Evolutionary conservation across 2,888 invertebrate species (phyloP), one percentile per base, ranked within the genome.

Genomic region (Catonia carolina): DNA sequence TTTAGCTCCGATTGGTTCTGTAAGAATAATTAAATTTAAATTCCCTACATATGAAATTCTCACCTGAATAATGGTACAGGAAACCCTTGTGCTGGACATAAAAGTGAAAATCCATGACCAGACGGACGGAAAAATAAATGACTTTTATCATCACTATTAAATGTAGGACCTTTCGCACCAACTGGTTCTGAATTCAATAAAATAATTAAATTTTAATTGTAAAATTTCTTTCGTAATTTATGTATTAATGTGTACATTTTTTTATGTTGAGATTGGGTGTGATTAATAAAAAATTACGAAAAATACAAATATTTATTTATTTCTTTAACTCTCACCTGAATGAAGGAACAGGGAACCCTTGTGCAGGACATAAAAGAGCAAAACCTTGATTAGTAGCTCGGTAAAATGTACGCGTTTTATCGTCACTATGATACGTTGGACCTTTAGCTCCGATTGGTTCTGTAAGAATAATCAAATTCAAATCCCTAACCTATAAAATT

Each of bases 121-220:
- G 78, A 72, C 53, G 69, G 72, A 58, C 80, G 75, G 61, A 76
- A 71, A 69, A 83, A 84, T 48, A 79, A 77, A 67, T 78, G 79
- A 61, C 76, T 75, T 71, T 78, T 81, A 62, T 80, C 78, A 64
- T 82, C 81, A 61, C 74, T 76, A 51, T 79, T 79, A 68, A 82
- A 81, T 67, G 81, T 81, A 63, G 85, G 84, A 53, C 80, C 78
- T 68, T 83, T 83, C 60, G 80, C 79, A 70, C 83, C 83, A 60
- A 83, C 78, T 2, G 85, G 84, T 41, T 57, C 57, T n/a, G n/a
- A n/a, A n/a, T n/a, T n/a, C n/a, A n/a, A n/a, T n/a, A n/a, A n/a
- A 62, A n/a, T n/a, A n/a, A n/a, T n/a, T n/a, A n/a, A n/a, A n/a
- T 39, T 8, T 18, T 8, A 12, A 39, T 39, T 8, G 8, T 17